Evolutionary conservation across 2,888 invertebrate species (phyloP), one percentile per base, ranked within the genome.

Genomic region (Callyntrura guangdongensis): DNA sequence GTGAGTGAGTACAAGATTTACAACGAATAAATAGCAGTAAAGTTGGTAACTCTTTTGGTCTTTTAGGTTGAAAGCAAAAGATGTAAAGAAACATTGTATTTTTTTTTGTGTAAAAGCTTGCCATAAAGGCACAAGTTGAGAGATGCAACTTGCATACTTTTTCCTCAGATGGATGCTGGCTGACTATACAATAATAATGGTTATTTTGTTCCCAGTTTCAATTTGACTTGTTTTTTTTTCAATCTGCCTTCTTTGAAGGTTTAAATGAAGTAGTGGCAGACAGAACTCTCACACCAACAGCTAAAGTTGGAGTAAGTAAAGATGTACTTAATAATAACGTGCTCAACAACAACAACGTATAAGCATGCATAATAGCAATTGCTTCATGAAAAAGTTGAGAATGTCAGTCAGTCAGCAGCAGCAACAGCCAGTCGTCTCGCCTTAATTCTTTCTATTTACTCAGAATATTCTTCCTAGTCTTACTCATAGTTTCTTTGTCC

Each of bases 191-290:
- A 14, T 77, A 77, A 77, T 77, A 77, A 77, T 77, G 77, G 81
- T 81, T 81, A 81, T 81, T 81, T 81, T 81, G 81, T 61, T 81
- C 61, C 81, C 36, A 20, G 27, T 81, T 81, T 81, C 81, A 59
- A 81, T 81, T 81, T 81, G 81, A 36, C 81, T 81, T 79, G 79
- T 79, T 79, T 79, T 72, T 69, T 79, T 59, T 81, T 81, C 81
- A 81, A 81, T 81, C 81, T 61, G 45, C 45, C 61, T 81, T 81
- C 61, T 61, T 77, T 77, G 77, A 61, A 81, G 45, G 17, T 81
- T 45, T 81, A 81, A 81, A 59, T 77, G 53, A 45, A 61, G 59
- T n/a, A 61, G 20, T 20, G 9, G 81, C 17, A 12, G 56, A n/a
- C 49, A 14, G 25, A 77, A 25, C 14, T 53, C 53, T 77, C 47